Conservation (phyloP, 37 sponge, comb jelly and placozoan species). For the Ephydatia muelleri region DNA sequence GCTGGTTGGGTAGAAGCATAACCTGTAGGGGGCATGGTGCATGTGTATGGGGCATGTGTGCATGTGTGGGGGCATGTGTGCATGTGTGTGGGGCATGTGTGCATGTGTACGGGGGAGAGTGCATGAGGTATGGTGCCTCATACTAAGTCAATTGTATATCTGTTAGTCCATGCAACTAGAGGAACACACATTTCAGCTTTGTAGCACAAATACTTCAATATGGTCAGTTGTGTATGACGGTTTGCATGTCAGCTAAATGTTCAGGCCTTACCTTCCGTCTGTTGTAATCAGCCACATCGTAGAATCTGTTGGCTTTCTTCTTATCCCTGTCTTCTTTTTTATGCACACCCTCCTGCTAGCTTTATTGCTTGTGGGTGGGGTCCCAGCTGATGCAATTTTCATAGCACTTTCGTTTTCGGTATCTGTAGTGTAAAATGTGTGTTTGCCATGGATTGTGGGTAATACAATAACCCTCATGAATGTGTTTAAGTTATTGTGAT, state of each 20-base stretch:
- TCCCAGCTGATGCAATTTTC: no score
- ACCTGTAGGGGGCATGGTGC: background rate
- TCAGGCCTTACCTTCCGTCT: slow-evolving; percentile 18
- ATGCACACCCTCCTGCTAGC: no score
- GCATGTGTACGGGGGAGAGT: background rate
- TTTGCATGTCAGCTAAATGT: background rate
- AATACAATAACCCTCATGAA: no score
- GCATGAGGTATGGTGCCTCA: background rate
- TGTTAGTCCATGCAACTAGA: background rate
- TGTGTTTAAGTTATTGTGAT: no score
- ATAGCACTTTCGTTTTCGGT: no score
- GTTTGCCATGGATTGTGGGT: no score
- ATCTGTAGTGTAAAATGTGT: no score
- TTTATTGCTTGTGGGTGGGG: no score
- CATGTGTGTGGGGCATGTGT: no score
- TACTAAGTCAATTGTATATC: background rate
- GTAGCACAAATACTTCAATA: background rate
- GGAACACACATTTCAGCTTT: background rate
- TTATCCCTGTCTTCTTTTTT: no score
- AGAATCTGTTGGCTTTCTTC: background rate
- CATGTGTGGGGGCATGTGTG: background rate
- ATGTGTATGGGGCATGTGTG: background rate
- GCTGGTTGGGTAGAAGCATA: slow-evolving; percentile 48
- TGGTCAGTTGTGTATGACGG: no score
- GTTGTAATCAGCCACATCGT: slow-evolving; percentile 53